A percentile compares a stretch with the other conserved stretches of the same genome.
Evolutionary conservation across 2,797 vertebrate genomes (phyloP).

Genomic region (Masticophis lateralis): DNA sequence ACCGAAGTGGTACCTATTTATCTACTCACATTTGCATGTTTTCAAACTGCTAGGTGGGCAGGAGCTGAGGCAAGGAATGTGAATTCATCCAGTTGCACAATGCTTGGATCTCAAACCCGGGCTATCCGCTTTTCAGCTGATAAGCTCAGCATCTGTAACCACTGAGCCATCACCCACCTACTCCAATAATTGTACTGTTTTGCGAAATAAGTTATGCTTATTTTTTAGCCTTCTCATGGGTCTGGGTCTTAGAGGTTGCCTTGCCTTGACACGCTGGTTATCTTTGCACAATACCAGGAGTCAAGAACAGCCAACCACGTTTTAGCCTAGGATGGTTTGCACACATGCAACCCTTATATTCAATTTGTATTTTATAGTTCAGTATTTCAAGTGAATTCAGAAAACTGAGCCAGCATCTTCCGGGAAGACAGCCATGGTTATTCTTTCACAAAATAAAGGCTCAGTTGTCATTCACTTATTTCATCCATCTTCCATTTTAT

Average conservation of each 20-base stretch:
- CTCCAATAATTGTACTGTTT: background rate
- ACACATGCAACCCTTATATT: background rate
- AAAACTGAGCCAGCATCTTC: background rate
- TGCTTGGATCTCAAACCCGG: background rate
- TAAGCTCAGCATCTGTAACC: background rate
- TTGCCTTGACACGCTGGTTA: background rate
- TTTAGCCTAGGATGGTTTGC: background rate
- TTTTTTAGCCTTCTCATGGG: background rate
- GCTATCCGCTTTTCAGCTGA: background rate
- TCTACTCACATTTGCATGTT: background rate
- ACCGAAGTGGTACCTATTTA: background rate
- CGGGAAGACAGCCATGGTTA: background rate
- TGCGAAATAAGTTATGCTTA: background rate
- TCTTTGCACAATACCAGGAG: background rate
- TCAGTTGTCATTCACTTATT: background rate
- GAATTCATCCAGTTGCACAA: background rate
- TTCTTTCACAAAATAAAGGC: background rate
- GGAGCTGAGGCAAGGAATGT: background rate
- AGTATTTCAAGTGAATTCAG: background rate
- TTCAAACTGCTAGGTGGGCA: background rate
- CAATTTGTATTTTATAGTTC: background rate
- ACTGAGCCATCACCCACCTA: background rate
- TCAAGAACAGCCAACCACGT: background rate
- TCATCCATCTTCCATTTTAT: background rate
- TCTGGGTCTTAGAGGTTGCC: background rate